phyloP scores from a whole-genome alignment of 2,113 vertebrate genomes.

The Cheilinus undulatus region DNA sequence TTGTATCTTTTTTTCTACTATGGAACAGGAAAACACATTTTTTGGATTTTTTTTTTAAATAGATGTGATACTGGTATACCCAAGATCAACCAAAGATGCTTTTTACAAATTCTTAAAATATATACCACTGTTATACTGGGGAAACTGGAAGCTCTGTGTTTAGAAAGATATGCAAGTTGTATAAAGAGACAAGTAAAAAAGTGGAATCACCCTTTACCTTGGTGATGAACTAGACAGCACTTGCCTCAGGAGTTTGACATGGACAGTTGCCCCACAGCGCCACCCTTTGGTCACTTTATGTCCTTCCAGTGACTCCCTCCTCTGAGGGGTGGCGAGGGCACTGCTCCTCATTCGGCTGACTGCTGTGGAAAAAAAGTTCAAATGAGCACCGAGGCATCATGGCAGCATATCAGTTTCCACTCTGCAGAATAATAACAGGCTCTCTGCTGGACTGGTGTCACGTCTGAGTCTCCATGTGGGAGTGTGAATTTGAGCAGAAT shows the following conservation, averaged over 20 bases:
- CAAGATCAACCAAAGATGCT: too few relatives aligned
- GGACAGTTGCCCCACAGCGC: slow-evolving; percentile 46
- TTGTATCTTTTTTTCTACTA: too few relatives aligned
- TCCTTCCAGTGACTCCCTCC: slow-evolving; percentile 17
- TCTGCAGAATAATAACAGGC: slow-evolving; percentile 62
- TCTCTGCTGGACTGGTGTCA: slow-evolving; percentile 54
- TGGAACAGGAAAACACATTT: too few relatives aligned
- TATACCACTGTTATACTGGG: too few relatives aligned
- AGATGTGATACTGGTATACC: too few relatives aligned
- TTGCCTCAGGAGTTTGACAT: not conserved
- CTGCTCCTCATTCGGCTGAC: slow-evolving; percentile 57
- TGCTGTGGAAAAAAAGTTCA: slow-evolving; percentile 68
- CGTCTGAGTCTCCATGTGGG: slow-evolving; percentile 45
- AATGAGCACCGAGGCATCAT: slow-evolving; percentile 51
- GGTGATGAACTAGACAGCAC: slow-evolving; percentile 16
- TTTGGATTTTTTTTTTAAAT: too few relatives aligned
- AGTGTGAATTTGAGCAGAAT: slow-evolving; percentile 56
- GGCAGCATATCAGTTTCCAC: slow-evolving; percentile 74
- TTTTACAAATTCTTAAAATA: too few relatives aligned
- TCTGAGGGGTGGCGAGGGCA: slow-evolving; percentile 40
- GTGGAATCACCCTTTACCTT: slow-evolving; percentile 7
- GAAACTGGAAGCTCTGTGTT: not conserved
- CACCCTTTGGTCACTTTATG: slow-evolving; percentile 48
- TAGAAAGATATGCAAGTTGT: not conserved
- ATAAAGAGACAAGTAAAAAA: slow-evolving; percentile 21